A percentile compares a stretch with the other conserved stretches of the same genome.
These are phyloP conservation scores for Melipona beecheii DNA, from an alignment of 2,888 invertebrate species.

Conservation along the genomic window DNA sequence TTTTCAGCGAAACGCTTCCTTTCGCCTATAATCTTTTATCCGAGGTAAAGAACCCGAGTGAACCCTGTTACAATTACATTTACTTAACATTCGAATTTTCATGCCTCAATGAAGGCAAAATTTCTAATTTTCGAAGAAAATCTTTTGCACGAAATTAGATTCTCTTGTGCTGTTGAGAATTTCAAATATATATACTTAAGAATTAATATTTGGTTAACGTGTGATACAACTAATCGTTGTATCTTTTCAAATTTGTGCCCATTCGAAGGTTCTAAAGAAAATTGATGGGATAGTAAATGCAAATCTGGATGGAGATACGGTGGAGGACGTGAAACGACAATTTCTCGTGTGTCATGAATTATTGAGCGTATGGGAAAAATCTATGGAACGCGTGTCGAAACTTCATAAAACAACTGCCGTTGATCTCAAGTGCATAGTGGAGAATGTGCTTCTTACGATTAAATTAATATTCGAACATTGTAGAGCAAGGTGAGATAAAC, in stretches of 20 bases:
- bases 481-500: slow-evolving; percentile 73
- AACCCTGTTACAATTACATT: no score
- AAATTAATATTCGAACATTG: slow-evolving; percentile 74
- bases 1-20: slow-evolving; percentile 64
- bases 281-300: slow-evolving; percentile 47
- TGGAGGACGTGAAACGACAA: slow-evolving; percentile 57
- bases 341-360: slow-evolving; percentile 64
- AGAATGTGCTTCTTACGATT: slow-evolving; percentile 69
- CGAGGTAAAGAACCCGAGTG: slow-evolving; percentile 62
- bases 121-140: not conserved
- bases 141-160: not conserved
- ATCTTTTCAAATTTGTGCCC: not conserved
- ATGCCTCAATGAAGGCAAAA: not conserved
- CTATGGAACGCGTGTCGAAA: slow-evolving; percentile 69
- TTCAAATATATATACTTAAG: not conserved
- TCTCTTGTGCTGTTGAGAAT: not conserved
- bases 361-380: slow-evolving; percentile 76
- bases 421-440: slow-evolving; percentile 67
- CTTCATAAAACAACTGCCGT: slow-evolving; percentile 63
- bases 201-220: not conserved
- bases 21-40: slow-evolving; percentile 51
- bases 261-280: slow-evolving; percentile 60
- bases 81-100: not conserved
- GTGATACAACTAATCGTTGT: not conserved
- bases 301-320: slow-evolving; percentile 6